Evolutionary conservation across 2,797 vertebrate species (phyloP).

Genomic region (Falco concolor): DNA sequence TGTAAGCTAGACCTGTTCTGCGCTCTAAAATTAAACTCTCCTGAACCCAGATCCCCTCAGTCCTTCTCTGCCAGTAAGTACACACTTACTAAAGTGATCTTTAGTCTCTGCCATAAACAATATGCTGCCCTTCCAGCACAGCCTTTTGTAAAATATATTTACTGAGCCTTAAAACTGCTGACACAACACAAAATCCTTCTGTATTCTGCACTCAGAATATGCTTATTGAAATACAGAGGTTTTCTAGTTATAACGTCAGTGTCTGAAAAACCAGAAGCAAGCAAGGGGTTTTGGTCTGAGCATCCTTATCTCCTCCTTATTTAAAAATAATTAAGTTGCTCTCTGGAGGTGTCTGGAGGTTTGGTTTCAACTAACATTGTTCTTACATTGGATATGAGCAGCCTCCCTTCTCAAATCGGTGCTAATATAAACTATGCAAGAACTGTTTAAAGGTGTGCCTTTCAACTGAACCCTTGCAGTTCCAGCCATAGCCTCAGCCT

Average conservation of each 20-base stretch:
- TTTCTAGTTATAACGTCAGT: background rate
- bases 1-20: background rate
- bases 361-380: background rate
- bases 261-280: background rate
- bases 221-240: background rate
- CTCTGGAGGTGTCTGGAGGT: background rate
- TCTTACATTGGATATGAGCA: background rate
- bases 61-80: background rate
- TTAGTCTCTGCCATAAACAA: background rate
- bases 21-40: background rate
- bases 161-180: background rate
- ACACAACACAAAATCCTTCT: background rate
- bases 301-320: background rate
- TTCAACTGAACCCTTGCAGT: background rate
- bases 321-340: background rate
- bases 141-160: background rate
- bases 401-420: background rate
- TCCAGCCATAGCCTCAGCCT: background rate
- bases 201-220: background rate
- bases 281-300: background rate
- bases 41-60: background rate
- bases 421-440: background rate
- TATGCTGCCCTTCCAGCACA: background rate
- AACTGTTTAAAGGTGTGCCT: background rate
- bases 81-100: rapidly evolving